phyloP scores from a whole-genome alignment of 1,140 invertebrate species.

The Pachypeltis micranthus region DNA sequence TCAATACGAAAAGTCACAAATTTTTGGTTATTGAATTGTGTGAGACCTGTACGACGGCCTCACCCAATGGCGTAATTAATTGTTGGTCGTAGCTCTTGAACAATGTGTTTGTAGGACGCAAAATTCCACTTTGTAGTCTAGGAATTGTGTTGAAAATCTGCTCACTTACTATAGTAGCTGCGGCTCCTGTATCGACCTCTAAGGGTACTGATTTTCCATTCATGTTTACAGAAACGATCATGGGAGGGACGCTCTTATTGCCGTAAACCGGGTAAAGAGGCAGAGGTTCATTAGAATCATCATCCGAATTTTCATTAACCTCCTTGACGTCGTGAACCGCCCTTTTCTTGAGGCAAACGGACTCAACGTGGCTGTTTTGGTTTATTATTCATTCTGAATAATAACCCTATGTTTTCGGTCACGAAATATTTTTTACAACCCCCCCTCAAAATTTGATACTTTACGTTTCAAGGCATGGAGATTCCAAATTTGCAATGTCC shows the following conservation, averaged over 20 bases:
- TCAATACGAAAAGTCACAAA: not conserved
- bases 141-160: not conserved
- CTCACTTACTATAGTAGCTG: not conserved
- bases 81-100: slow-evolving; percentile 1
- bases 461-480: no score
- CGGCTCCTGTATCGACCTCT: not conserved
- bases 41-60: not conserved
- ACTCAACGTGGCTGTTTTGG: not conserved
- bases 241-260: not conserved
- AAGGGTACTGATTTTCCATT: not conserved
- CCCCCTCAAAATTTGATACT: no score
- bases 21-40: not conserved
- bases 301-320: not conserved
- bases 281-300: not conserved
- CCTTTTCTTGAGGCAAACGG: not conserved
- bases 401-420: no score
- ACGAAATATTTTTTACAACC: no score
- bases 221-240: not conserved
- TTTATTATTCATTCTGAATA: no score
- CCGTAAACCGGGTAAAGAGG: not conserved
- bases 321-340: not conserved
- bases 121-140: not conserved
- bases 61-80: not conserved
- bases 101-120: not conserved
- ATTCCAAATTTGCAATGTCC: no score